A percentile compares a stretch with the other conserved stretches of the same genome.
Conservation (phyloP, 2,888 invertebrate species). For the Dryococelus australis region DNA sequence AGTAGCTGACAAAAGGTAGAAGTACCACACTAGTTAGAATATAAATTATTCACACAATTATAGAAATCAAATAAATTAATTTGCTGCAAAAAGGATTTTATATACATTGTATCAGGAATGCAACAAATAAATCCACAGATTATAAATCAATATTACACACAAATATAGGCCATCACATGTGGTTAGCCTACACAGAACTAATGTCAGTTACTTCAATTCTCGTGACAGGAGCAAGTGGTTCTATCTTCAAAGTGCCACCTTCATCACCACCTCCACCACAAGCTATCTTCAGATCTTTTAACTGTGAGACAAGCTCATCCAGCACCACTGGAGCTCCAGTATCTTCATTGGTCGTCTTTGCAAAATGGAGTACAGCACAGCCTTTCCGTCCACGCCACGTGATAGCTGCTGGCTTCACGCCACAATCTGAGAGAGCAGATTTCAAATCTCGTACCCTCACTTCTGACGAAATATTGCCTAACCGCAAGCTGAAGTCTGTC, state of each 20-base stretch:
- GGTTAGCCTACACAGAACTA: constrained; percentile 56
- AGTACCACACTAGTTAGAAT: not conserved
- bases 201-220: constrained; percentile 63
- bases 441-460: constrained; percentile 79
- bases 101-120: not conserved
- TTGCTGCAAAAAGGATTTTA: not conserved
- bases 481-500: constrained; percentile 57
- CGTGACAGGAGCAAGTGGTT: constrained; percentile 63
- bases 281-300: constrained; percentile 59
- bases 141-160: not conserved
- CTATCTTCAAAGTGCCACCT: constrained; percentile 55
- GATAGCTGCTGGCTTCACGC: constrained; percentile 78
- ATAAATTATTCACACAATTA: not conserved
- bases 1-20: not conserved
- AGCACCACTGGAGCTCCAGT: constrained; percentile 55
- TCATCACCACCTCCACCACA: constrained; percentile 53
- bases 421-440: constrained; percentile 73
- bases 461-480: constrained; percentile 75
- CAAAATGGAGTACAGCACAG: constrained; percentile 78
- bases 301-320: constrained; percentile 61
- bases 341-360: constrained; percentile 61
- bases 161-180: not conserved
- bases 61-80: not conserved
- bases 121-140: not conserved
- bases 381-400: constrained; percentile 69